A percentile compares a stretch with the other conserved stretches of the same genome.
Evolutionary conservation across 2,888 invertebrate genomes (phyloP).

Genomic region (Gerosis bhagava): DNA sequence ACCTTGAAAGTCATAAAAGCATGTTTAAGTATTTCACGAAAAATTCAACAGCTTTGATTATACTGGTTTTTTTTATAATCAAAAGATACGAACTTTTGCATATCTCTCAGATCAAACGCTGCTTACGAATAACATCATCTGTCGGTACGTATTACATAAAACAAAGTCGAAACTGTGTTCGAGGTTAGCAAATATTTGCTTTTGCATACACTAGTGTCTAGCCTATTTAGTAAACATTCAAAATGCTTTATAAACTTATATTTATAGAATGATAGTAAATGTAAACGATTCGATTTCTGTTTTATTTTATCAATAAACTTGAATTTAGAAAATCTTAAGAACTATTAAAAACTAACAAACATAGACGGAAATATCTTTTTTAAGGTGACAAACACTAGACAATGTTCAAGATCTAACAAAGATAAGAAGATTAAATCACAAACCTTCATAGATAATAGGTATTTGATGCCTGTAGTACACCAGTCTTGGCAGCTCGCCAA

Average conservation of each 20-base stretch:
- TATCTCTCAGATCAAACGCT: constrained; percentile 9
- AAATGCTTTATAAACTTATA: constrained; percentile 9
- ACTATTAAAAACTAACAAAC: no score
- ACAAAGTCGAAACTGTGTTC: background rate
- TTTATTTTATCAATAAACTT: background rate
- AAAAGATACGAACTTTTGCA: background rate
- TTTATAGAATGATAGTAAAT: background rate
- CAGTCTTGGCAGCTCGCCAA: constrained; percentile 93
- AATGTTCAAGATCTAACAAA: no score
- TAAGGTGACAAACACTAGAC: no score
- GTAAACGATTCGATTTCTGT: constrained; percentile 2
- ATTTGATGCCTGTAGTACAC: constrained; percentile 97
- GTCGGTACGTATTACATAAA: constrained; percentile 2
- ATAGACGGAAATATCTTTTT: background rate
- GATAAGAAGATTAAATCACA: no score
- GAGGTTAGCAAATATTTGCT: constrained; percentile 9
- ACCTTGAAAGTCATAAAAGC: constrained; percentile 80
- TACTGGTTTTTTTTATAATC: no score
- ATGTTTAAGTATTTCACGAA: no score
- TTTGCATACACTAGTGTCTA: background rate
- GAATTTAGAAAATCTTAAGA: no score
- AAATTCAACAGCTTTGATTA: no score
- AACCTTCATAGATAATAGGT: constrained; percentile 97
- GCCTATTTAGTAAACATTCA: constrained; percentile 15
- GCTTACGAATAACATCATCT: constrained; percentile 4